Evolutionary conservation across 2,797 vertebrate genomes (phyloP).

Genomic region (Dendrocincla tyrannina): DNA sequence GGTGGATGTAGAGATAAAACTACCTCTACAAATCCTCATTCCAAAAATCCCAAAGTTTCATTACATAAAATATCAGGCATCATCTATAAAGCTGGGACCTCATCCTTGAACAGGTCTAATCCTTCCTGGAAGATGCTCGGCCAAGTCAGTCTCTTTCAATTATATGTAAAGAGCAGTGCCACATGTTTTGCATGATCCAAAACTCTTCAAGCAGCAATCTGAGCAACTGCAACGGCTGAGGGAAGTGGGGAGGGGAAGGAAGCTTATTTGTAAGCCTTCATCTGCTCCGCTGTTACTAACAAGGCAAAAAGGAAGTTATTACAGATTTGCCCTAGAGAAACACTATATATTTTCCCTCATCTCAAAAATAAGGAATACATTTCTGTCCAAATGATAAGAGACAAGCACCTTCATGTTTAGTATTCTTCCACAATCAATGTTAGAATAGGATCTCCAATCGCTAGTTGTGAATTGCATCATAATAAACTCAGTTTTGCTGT

Average conservation of each 20-base stretch:
- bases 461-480: neutral
- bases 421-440: neutral
- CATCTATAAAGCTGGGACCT: neutral
- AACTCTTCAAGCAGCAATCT: neutral
- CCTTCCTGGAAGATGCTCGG: neutral
- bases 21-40: neutral
- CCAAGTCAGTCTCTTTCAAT: neutral
- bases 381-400: neutral
- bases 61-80: neutral
- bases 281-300: neutral
- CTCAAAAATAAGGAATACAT: neutral
- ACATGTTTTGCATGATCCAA: fast-evolving
- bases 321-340: neutral
- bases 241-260: neutral
- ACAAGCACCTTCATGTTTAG: neutral
- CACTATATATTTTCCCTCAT: neutral
- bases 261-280: neutral
- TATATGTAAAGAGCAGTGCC: neutral
- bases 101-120: neutral
- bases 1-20: too few relatives aligned
- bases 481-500: neutral
- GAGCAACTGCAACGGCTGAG: neutral
- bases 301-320: neutral
- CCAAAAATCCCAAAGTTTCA: neutral
- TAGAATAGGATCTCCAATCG: neutral